Percentiles rank a stretch among this genome's conserved stretches.
Evolutionary conservation across 2,888 invertebrate species (phyloP).

Genomic region (Alloscopus bannaensis): DNA sequence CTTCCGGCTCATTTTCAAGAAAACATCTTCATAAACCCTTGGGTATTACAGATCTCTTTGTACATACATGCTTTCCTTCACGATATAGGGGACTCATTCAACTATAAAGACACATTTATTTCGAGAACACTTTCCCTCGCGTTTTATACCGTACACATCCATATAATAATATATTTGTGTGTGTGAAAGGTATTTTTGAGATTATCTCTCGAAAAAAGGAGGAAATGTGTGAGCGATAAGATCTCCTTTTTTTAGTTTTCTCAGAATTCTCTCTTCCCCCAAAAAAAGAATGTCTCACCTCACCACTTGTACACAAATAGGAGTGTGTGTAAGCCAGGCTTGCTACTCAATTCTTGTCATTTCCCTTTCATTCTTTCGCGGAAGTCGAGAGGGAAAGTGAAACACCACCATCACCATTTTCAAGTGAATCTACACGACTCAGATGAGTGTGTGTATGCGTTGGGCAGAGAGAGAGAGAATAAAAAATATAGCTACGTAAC

Average conservation of each 20-base stretch:
- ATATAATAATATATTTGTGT: too few species aligned
- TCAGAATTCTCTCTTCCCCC: slow-evolving; percentile 32
- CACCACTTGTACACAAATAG: slow-evolving; percentile 18
- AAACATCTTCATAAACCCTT: slow-evolving; percentile 60
- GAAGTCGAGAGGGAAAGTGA: not conserved
- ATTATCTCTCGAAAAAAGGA: slow-evolving; percentile 24
- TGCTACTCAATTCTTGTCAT: slow-evolving; percentile 50
- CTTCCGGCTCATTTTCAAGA: slow-evolving; percentile 64
- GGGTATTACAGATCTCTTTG: slow-evolving; percentile 37
- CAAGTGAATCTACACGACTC: not conserved
- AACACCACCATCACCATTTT: not conserved
- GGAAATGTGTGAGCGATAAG: slow-evolving; percentile 49
- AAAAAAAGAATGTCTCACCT: slow-evolving; percentile 41
- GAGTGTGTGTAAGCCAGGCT: slow-evolving; percentile 11
- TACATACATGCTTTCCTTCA: slow-evolving; percentile 13
- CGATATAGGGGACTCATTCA: not conserved
- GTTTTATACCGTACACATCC: too few species aligned
- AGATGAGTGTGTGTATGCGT: not conserved
- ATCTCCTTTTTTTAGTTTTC: slow-evolving; percentile 38
- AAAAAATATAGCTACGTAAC: slow-evolving; percentile 16
- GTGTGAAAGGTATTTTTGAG: too few species aligned
- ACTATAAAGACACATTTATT: not conserved
- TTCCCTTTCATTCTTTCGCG: slow-evolving; percentile 10
- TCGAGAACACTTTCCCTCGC: too few species aligned
- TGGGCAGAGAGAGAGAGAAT: not conserved